Evolutionary conservation across 2,888 invertebrate genomes (phyloP).

Genomic region (Ecliptopera silaceata): DNA sequence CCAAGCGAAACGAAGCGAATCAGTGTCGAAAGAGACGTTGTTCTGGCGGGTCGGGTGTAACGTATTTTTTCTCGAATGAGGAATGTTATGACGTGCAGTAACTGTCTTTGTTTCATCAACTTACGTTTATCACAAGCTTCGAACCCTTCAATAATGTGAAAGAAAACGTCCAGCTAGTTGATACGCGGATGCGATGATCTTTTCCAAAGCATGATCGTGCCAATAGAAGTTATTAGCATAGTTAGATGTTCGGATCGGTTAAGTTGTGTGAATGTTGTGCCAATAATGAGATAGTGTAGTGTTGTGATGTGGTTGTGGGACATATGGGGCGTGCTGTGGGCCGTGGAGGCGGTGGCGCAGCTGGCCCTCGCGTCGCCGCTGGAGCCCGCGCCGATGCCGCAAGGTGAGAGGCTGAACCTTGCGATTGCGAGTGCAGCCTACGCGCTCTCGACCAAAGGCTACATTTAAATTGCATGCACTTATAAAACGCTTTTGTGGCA

Average conservation of each 20-base stretch:
- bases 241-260: slow-evolving; percentile 78
- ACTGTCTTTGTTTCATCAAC: slow-evolving; percentile 78
- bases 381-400: slow-evolving; percentile 68
- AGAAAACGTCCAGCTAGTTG: slow-evolving; percentile 51
- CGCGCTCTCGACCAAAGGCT: slow-evolving; percentile 41
- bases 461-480: slow-evolving; percentile 48
- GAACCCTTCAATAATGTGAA: slow-evolving; percentile 69
- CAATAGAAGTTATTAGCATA: slow-evolving; percentile 77
- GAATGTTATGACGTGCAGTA: slow-evolving; percentile 82
- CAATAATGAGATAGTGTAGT: slow-evolving; percentile 83
- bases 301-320: slow-evolving; percentile 82
- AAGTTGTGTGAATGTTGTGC: slow-evolving; percentile 81
- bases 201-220: slow-evolving; percentile 80
- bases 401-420: slow-evolving; percentile 74
- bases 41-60: slow-evolving; percentile 46
- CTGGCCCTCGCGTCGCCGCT: slow-evolving; percentile 70
- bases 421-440: slow-evolving; percentile 56
- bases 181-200: slow-evolving; percentile 64
- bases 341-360: slow-evolving; percentile 68
- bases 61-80: slow-evolving; percentile 52
- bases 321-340: slow-evolving; percentile 80
- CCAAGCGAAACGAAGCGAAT: slow-evolving; percentile 35
- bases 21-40: slow-evolving; percentile 60
- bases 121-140: slow-evolving; percentile 56
- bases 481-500: slow-evolving; percentile 25